Base-by-base conservation (phyloP, 2,797 vertebrate genomes). In the Iguana delicatissima region DNA sequence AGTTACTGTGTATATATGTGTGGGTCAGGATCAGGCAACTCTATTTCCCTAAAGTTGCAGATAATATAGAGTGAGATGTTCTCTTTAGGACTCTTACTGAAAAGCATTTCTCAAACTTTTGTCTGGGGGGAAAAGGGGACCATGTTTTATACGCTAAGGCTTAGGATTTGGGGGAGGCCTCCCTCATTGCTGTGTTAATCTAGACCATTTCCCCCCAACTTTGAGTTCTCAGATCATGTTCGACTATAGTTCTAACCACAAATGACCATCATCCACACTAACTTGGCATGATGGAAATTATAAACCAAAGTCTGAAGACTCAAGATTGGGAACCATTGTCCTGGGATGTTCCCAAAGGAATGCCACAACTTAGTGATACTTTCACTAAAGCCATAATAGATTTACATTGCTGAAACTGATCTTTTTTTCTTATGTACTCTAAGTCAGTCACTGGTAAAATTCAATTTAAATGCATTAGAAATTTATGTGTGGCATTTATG, bases 381-480 rank as follows among this genome's bases (percentile, higher is more conserved):
- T 26, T 0, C 2, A 76, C 16, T 94, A 80, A 38, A 92, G 35
- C 1, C 32, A 13, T 57, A 62, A 84, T 6, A n/a, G 35, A 35
- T 91, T 90, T 90, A 46, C 57, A 86, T 12, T 12, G 1, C 14
- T 92, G 80, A 64, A 91, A 24, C 81, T 86, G 5, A 35, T 35
- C 18, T 84, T 93, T 32, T 38, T 38, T 38, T 13, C 24, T 84
- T 62, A 62, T n/a, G 24, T 87, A 69, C 46, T 67, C 64, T 32
- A 46, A 87, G 50, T 55, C 86, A 94, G 93, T 92, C 18, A 92
- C 84, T 74, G 87, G 91, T 85, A 93, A 73, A 38, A 76, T 94
- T 73, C 50, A 89, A 80, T 90, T n/a, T 80, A 0, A 0, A 77
- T 80, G 24, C 88, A 79, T 87, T 90, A 87, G 29, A 91, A 84